phyloP scores from a whole-genome alignment of 2,113 vertebrate species.

The Embiotoca jacksoni region DNA sequence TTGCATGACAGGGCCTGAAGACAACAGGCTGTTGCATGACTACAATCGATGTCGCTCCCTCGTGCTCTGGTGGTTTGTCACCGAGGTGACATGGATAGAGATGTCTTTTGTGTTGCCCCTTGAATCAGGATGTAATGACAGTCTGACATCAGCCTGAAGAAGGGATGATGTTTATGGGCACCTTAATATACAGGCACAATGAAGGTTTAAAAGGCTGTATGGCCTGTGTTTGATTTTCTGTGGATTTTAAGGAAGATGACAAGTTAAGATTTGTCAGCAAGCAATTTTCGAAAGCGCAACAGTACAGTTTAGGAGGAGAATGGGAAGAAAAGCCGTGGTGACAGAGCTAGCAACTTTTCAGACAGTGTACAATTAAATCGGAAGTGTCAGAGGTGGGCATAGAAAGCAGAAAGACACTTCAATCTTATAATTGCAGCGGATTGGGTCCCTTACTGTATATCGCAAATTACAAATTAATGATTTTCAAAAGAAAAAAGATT shows the following conservation, averaged over 20 bases:
- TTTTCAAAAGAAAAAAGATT: background rate
- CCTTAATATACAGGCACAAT: background rate
- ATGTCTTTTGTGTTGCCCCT: slow-evolving; percentile 33
- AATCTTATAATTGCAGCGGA: slow-evolving; percentile 4
- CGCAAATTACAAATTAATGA: background rate
- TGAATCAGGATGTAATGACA: slow-evolving; percentile 41
- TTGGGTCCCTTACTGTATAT: background rate
- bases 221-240: slow-evolving; percentile 13
- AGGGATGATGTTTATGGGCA: slow-evolving; percentile 14
- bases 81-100: slow-evolving; percentile 14
- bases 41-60: slow-evolving; percentile 51
- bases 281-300: slow-evolving; percentile 24
- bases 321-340: background rate
- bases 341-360: slow-evolving; percentile 29
- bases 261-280: slow-evolving; percentile 29
- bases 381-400: slow-evolving; percentile 29
- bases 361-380: slow-evolving; percentile 38
- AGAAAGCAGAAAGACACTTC: slow-evolving; percentile 5
- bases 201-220: slow-evolving; percentile 3
- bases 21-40: slow-evolving; percentile 44
- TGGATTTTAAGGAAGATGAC: slow-evolving; percentile 18
- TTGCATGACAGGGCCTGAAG: slow-evolving; percentile 65
- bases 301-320: slow-evolving; percentile 7
- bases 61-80: slow-evolving; percentile 46
- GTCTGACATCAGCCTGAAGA: slow-evolving; percentile 1